Evolutionary conservation across 2,113 vertebrate genomes (phyloP), one percentile per base, ranked within the genome.

Genomic region (Myxocyprinus asiaticus): DNA sequence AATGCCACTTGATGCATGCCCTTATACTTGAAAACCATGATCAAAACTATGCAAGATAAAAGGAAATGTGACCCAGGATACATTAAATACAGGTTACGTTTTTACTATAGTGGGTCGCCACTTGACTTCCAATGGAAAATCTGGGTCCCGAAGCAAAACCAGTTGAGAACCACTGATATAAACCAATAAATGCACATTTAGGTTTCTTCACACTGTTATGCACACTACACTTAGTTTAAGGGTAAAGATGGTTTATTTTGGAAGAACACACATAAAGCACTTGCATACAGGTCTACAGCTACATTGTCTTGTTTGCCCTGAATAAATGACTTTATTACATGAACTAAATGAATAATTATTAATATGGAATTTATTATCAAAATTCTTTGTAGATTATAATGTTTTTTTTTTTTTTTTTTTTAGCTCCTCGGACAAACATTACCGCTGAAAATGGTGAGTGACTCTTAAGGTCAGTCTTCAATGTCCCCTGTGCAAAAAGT

Each of bases 351-450:
- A 56, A 56, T 12, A 5, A 56, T 1, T 84, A 7, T 65, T 82
- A 5, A n/a, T 12, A 6, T 63, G 0, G 9, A 44, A 51, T 59
- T 9, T 15, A 15, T 50, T n/a, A 62, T 11, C 0, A 42, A 48
- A 53, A 22, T 42, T 56, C 14, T 14, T n/a, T 33, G 1, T 9
- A 17, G 48, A 58, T n/a, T 45, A 4, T 47, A 17, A 61, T 33
- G 3, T 68, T 9, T 76, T 81, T 87, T 22, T 87, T 78, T 82
- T 7, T 85, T 77, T 93, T 76, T 79, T 48, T 87, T 91, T 81
- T 93, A 98, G 97, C 96, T 88, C 95, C 95, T 50, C 92, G 92
- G 33, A 94, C 90, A 0, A 95, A 95, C 78, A 97, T 95, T 91
- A 93, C 94, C 82, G 90, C 93, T 0, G 96, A 33, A 33, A 33